These are phyloP conservation scores for Nomada lathburiana DNA, from an alignment of 2,888 invertebrate genomes.

Conservation along the genomic window DNA sequence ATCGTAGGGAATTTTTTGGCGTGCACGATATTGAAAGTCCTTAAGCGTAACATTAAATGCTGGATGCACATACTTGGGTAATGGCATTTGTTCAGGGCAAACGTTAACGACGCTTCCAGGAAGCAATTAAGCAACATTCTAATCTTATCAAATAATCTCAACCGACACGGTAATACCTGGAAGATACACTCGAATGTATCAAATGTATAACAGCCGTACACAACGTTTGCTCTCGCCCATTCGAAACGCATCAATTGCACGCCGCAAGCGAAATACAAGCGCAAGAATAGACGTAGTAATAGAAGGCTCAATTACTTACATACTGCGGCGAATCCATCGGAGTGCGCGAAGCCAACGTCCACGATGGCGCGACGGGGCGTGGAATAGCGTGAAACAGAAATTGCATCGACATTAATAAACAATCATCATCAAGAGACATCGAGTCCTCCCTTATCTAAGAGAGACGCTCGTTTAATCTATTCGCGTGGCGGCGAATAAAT, in stretches of 20 bases:
- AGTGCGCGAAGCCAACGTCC: not conserved
- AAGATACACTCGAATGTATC: not conserved
- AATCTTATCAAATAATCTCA: not conserved
- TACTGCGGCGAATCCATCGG: slow-evolving; percentile 41
- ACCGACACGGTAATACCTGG: not conserved
- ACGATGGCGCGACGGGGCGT: slow-evolving; percentile 10
- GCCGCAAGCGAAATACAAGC: not conserved
- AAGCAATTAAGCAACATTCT: not conserved
- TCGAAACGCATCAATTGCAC: slow-evolving; percentile 5
- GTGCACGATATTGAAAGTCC: not conserved
- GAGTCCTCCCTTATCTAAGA: slow-evolving; percentile 41
- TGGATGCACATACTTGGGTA: no score
- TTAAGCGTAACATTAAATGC: not conserved
- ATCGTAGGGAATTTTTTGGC: not conserved
- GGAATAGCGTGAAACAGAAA: slow-evolving; percentile 77
- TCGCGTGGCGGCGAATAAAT: slow-evolving; percentile 38
- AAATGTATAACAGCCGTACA: no score
- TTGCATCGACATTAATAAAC: slow-evolving; percentile 38
- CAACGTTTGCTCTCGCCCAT: not conserved
- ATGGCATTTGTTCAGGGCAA: not conserved
- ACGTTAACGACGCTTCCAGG: slow-evolving; percentile 3
- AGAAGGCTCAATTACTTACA: slow-evolving; percentile 43
- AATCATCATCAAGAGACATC: not conserved
- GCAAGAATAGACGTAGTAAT: not conserved
- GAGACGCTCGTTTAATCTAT: slow-evolving; percentile 10